These are phyloP conservation scores for Trachelus stipa DNA, from an alignment of 2,888 invertebrate species.

Conservation along the genomic window DNA sequence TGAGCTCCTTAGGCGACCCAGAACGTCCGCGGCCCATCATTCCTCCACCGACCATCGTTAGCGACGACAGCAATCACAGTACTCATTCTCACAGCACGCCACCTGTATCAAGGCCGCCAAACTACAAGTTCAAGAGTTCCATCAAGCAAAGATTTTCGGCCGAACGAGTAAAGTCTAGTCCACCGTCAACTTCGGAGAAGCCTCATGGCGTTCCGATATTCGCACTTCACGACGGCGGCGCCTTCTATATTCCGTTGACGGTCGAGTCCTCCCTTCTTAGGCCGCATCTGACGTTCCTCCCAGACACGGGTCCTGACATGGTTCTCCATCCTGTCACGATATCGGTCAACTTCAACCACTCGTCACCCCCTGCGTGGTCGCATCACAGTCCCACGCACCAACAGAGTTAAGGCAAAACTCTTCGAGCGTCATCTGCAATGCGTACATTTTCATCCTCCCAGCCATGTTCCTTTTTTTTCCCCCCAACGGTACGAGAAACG, in stretches of 20 bases:
- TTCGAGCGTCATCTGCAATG: not conserved
- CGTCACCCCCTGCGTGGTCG: conserved; percentile 50
- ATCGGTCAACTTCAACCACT: conserved; percentile 80
- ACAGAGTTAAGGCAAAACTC: conserved; percentile 35
- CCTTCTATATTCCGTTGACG: conserved; percentile 88
- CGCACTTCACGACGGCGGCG: conserved; percentile 88
- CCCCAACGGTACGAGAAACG: not conserved
- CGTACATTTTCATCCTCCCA: not conserved
- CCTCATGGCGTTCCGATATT: conserved; percentile 83
- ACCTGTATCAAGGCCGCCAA: conserved; percentile 64
- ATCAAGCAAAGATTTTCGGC: conserved; percentile 87
- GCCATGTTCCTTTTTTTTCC: not conserved
- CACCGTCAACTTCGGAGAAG: conserved; percentile 47
- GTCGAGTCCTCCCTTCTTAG: conserved; percentile 80
- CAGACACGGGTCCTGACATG: conserved; percentile 69
- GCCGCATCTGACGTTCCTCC: conserved; percentile 71
- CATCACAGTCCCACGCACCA: conserved; percentile 58
- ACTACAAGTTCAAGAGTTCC: conserved; percentile 94
- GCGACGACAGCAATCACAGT: conserved; percentile 63
- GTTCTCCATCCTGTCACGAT: conserved; percentile 89
- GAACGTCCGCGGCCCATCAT: conserved; percentile 55
- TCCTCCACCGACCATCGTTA: conserved; percentile 64
- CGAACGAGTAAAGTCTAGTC: conserved; percentile 67
- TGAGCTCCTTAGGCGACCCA: conserved; percentile 59
- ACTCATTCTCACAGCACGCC: conserved; percentile 63